These are phyloP conservation scores for Desoria tigrina DNA, from an alignment of 2,888 invertebrate species.

Conservation along the genomic window DNA sequence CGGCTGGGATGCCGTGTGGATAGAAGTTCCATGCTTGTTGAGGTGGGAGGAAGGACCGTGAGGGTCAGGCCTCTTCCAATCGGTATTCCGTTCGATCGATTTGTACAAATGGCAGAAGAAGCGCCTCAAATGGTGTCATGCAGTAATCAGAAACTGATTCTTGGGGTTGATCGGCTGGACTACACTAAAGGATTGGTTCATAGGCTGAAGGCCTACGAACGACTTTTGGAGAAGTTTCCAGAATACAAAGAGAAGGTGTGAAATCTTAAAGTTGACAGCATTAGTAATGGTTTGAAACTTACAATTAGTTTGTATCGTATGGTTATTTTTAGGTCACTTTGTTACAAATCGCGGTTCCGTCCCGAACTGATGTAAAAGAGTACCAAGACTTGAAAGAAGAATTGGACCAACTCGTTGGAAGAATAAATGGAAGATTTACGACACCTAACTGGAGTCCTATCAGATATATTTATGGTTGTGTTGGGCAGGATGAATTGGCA, in stretches of 20 bases:
- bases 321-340: conserved; percentile 61
- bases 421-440: conserved; percentile 84
- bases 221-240: conserved; percentile 76
- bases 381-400: conserved; percentile 87
- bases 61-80: conserved; percentile 82
- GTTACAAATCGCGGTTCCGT: conserved; percentile 84
- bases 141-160: conserved; percentile 68
- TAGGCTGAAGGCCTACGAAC: conserved; percentile 79
- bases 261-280: not conserved
- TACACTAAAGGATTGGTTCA: conserved; percentile 88
- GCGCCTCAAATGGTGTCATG: conserved; percentile 62
- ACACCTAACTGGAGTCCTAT: conserved; percentile 92
- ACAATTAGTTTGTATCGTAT: not conserved
- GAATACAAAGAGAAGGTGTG: conserved; percentile 78
- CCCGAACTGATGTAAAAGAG: conserved; percentile 84
- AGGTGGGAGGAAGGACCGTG: conserved; percentile 79
- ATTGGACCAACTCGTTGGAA: conserved; percentile 83
- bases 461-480: conserved; percentile 83
- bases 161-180: conserved; percentile 85
- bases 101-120: conserved; percentile 75
- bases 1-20: conserved; percentile 81
- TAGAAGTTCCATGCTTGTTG: conserved; percentile 80
- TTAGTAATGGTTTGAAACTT: not conserved
- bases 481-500: conserved; percentile 81
- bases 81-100: conserved; percentile 84